Evolutionary conservation across 2,888 invertebrate genomes (phyloP).

Genomic region (Leptopilina myrica): DNA sequence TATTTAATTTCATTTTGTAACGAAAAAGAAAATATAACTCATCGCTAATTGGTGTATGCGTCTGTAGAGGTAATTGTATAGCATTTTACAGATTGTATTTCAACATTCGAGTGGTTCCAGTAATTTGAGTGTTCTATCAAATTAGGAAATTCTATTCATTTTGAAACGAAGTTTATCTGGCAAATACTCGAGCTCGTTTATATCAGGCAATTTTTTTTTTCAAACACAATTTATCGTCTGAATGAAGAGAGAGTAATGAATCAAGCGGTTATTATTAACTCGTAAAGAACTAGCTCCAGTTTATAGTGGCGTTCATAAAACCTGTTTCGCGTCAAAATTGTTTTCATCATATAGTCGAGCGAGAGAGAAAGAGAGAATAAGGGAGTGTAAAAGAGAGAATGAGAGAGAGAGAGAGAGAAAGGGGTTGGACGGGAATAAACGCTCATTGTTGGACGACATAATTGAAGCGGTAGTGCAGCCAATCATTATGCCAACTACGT

Average conservation of each 20-base stretch:
- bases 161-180: neutral
- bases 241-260: constrained; percentile 5
- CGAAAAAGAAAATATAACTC: too few species aligned
- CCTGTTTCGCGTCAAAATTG: constrained; percentile 19
- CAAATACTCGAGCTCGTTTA: neutral
- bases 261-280: constrained; percentile 22
- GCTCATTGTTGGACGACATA: constrained; percentile 41
- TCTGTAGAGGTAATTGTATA: too few species aligned
- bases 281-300: neutral
- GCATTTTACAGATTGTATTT: neutral
- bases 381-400: too few species aligned
- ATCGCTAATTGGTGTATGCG: too few species aligned
- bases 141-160: neutral
- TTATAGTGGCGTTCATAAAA: constrained; percentile 21
- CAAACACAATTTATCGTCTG: neutral
- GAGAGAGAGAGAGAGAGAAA: too few species aligned
- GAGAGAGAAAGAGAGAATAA: too few species aligned
- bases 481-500: constrained; percentile 59
- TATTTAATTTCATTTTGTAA: too few species aligned
- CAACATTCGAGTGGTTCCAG: neutral
- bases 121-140: constrained; percentile 3
- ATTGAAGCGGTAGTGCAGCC: constrained; percentile 47
- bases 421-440: neutral
- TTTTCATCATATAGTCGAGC: constrained; percentile 1
- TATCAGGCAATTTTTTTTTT: neutral